A percentile compares a stretch with the other conserved stretches of the same genome.
These are phyloP conservation scores for Sphenodon punctatus DNA, from an alignment of 2,797 vertebrate genomes.

Conservation along the genomic window DNA sequence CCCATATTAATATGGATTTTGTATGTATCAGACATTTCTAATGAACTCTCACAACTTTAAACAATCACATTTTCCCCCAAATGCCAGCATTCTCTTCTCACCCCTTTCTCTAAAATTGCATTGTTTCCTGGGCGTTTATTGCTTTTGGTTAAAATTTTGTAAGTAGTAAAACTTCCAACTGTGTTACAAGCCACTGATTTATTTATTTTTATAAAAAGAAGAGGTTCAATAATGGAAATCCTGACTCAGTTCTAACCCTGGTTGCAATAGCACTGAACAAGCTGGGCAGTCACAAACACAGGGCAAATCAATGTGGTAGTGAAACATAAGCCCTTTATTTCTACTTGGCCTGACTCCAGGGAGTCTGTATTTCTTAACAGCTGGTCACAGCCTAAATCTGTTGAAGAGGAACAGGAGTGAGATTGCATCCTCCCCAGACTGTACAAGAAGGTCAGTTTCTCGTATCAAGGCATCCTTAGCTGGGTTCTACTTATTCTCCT, in stretches of 20 bases:
- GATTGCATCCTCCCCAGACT: not conserved
- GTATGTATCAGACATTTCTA: not conserved
- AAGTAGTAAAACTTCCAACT: accelerated
- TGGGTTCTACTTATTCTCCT: not conserved
- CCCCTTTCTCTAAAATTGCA: accelerated
- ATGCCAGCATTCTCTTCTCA: not conserved
- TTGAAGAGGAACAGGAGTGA: not conserved
- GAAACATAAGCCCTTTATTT: conserved; percentile 45
- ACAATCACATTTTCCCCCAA: not conserved
- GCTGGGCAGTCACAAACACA: accelerated
- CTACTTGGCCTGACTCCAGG: conserved; percentile 36
- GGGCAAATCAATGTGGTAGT: not conserved
- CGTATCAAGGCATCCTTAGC: not conserved
- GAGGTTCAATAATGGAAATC: not conserved
- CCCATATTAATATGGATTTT: not conserved
- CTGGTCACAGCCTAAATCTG: conserved; percentile 14
- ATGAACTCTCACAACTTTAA: not conserved
- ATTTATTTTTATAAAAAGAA: not conserved
- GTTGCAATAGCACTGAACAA: conserved; percentile 1
- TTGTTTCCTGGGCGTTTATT: not conserved
- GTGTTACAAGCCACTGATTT: not conserved
- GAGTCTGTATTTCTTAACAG: not conserved
- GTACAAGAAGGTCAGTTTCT: not conserved
- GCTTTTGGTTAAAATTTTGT: not conserved
- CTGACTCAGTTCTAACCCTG: conserved; percentile 38